These are phyloP conservation scores for Cotesia congregata DNA, from an alignment of 2,888 invertebrate genomes.

Conservation along the genomic window DNA sequence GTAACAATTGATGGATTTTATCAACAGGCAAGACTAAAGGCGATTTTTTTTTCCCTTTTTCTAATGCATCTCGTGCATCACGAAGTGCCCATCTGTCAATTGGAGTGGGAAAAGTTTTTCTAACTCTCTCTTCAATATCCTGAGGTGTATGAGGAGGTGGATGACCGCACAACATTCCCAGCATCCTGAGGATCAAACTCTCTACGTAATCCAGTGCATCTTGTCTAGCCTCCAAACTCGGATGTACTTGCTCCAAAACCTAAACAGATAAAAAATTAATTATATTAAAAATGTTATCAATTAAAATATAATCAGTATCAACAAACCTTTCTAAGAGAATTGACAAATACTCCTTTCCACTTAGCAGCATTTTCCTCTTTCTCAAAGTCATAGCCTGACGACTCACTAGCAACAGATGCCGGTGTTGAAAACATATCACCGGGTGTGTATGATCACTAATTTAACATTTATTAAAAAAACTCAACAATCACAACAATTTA, in stretches of 20 bases:
- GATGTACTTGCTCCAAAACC: constrained; percentile 93
- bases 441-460: constrained; percentile 38
- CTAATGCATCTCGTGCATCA: constrained; percentile 89
- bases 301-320: not conserved
- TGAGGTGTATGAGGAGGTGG: constrained; percentile 84
- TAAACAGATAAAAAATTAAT: constrained; percentile 64
- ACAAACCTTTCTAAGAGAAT: constrained; percentile 86
- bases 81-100: constrained; percentile 94
- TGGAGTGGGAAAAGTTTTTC: constrained; percentile 93
- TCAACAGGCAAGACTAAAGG: constrained; percentile 85
- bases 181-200: constrained; percentile 87
- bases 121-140: constrained; percentile 95
- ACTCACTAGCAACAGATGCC: constrained; percentile 72
- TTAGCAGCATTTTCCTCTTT: constrained; percentile 90
- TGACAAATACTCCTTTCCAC: constrained; percentile 93
- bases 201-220: constrained; percentile 95
- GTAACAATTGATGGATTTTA: constrained; percentile 88
- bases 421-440: constrained; percentile 69
- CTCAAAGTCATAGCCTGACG: constrained; percentile 83
- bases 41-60: constrained; percentile 84
- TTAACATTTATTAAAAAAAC: constrained; percentile 9
- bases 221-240: constrained; percentile 86
- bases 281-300: no score
- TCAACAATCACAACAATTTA: not conserved
- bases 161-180: constrained; percentile 89